Evolutionary conservation across 1,140 invertebrate species (phyloP).

Genomic region (Cydia pomonella): DNA sequence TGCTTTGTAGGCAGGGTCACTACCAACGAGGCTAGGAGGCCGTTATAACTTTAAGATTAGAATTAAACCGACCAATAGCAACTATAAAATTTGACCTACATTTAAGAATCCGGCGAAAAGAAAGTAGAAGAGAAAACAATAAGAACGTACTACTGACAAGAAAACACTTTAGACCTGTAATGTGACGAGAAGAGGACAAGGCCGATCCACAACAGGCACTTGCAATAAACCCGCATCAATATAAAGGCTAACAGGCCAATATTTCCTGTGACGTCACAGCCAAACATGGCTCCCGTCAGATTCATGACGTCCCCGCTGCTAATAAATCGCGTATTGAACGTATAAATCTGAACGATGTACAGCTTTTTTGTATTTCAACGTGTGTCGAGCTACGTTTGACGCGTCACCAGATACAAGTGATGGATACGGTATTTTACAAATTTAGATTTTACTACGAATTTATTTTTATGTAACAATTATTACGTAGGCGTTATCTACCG

Average conservation of each 20-base stretch:
- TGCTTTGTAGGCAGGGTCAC: no score
- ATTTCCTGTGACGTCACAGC: conserved; percentile 48
- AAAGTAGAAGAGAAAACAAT: background rate
- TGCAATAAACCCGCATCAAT: conserved; percentile 11
- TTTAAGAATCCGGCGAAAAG: background rate
- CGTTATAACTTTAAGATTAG: no score
- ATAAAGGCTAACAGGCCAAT: conserved; percentile 40
- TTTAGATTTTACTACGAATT: conserved; percentile 13
- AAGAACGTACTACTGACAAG: background rate
- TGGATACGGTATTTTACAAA: background rate
- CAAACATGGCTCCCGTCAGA: conserved; percentile 39
- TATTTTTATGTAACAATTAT: conserved; percentile 3
- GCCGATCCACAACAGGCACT: background rate
- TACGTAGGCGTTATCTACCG: background rate
- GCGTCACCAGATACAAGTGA: conserved; percentile 28
- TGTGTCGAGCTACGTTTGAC: conserved; percentile 36
- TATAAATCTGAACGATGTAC: conserved; percentile 49
- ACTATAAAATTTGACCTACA: background rate
- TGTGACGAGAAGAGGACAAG: background rate
- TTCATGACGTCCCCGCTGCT: conserved; percentile 44
- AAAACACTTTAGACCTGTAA: conserved; percentile 6
- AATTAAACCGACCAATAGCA: no score
- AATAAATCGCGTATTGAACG: conserved; percentile 49
- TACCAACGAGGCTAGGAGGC: no score
- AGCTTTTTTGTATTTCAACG: conserved; percentile 40